Evolutionary conservation across 2,113 vertebrate species (phyloP).

Genomic region (Cranoglanis bouderius): DNA sequence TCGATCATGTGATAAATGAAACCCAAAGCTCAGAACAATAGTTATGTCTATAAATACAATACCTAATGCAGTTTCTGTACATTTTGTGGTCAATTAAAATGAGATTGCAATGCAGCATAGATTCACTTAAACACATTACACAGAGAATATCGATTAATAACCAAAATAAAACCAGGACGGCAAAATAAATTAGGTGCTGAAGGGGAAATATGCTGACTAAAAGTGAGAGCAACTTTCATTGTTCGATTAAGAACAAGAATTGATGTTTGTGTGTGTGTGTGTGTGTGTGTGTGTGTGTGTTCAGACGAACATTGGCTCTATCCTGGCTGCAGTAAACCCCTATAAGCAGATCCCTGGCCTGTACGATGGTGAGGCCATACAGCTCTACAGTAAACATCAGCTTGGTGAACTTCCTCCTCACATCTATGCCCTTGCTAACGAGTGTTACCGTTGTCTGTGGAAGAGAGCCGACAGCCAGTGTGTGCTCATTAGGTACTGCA

Average conservation of each 20-base stretch:
- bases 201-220: neutral
- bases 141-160: neutral
- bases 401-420: conserved; percentile 91
- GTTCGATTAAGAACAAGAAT: neutral
- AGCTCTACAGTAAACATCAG: conserved; percentile 84
- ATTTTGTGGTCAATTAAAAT: conserved; percentile 15
- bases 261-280: neutral
- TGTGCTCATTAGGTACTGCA: conserved; percentile 86
- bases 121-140: neutral
- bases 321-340: conserved; percentile 88
- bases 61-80: conserved; percentile 2
- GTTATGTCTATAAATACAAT: neutral
- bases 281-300: neutral
- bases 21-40: neutral
- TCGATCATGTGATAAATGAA: neutral
- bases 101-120: neutral
- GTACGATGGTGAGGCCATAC: conserved; percentile 77
- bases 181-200: neutral
- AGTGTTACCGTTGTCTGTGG: conserved; percentile 94
- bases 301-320: conserved; percentile 91
- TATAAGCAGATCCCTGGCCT: conserved; percentile 84
- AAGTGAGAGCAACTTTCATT: neutral
- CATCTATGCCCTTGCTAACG: conserved; percentile 90
- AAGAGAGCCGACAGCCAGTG: conserved; percentile 92
- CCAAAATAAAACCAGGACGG: neutral